Percentiles rank a stretch among this genome's conserved stretches.
These are phyloP conservation scores for Australoheros scitulus DNA, from an alignment of 2,113 vertebrate species.

Conservation along the genomic window DNA sequence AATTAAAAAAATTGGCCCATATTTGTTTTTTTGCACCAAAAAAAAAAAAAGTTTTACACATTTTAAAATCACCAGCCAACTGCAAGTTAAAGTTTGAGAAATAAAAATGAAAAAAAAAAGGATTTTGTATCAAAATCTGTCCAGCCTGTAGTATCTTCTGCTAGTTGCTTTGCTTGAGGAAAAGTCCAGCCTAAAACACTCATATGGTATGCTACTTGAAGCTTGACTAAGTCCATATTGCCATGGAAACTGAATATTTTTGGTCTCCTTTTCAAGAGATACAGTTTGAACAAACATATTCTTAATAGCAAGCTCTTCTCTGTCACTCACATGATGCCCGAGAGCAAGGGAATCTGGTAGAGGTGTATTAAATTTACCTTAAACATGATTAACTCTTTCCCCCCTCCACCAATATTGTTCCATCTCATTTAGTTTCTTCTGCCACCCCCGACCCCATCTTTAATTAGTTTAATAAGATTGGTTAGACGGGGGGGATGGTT, in stretches of 20 bases:
- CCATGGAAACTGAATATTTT: conserved; percentile 72
- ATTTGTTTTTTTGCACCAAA: not conserved
- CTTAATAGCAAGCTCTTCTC: conserved; percentile 45
- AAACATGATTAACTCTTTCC: conserved; percentile 66
- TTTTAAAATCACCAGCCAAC: not conserved
- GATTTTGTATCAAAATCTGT: not conserved
- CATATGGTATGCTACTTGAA: conserved; percentile 68
- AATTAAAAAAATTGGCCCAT: not conserved
- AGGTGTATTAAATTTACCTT: conserved; percentile 52
- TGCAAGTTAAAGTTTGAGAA: not conserved
- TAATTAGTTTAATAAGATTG: conserved; percentile 80
- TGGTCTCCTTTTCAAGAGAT: conserved; percentile 34
- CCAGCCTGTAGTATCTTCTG: not conserved
- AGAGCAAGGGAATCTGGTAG: conserved; percentile 35
- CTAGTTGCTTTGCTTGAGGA: conserved; percentile 31
- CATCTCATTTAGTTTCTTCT: conserved; percentile 11
- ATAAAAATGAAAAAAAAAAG: not conserved
- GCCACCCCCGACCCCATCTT: conserved; percentile 2
- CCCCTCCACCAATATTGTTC: not conserved
- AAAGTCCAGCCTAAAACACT: conserved; percentile 57
- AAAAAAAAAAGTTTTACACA: not conserved
- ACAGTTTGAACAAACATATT: conserved; percentile 43
- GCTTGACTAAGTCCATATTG: conserved; percentile 68
- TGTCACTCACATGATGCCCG: conserved; percentile 28
- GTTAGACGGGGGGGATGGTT: conserved; percentile 65